Base-by-base conservation (phyloP, 1,140 invertebrate genomes). In the Ganaspis sp. region DNA sequence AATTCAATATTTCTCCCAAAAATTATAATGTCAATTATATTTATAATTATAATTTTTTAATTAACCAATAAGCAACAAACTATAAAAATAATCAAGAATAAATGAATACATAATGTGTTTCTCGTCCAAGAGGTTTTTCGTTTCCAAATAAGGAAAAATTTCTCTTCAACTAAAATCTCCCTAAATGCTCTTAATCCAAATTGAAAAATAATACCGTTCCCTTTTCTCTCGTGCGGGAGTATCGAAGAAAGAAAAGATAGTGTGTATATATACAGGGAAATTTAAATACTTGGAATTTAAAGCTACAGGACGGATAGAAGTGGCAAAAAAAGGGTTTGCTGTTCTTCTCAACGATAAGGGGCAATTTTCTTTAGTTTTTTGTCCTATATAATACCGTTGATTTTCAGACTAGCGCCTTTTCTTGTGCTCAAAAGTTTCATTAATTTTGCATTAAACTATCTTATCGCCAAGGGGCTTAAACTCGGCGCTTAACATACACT, bases 171-270 rank as follows among this genome's bases (percentile, higher is more conserved):
- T 12, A 15, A 37, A 70, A 54, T 75, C 64, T n/a, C 34, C 9
- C 17, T 40, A 21, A 70, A 17, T 58, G 40, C 11, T 17, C 53
- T 45, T 73, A 75, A 79, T 79, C 45, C 71, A 79, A 75, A 75
- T 79, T 73, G 74, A 75, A 75, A 74, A 76, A 79, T 73, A 73
- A 79, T 79, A 75, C 40, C 77, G 64, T 64, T n/a, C 53, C 19
- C 15, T n/a, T 23, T 54, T 40, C 58, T 54, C n/a, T 72, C 8
- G 17, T n/a, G n/a, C 9, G 71, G 8, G n/a, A 21, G 26, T 17
- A 21, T 21, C 0, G 12, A 37, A 53, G 53, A 21, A 34, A 38
- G 69, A 26, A 49, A 45, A 45, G 42, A 45, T 19, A 42, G 19
- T 17, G n/a, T 37, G 9, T 15, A 49, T 26, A 11, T 4, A 19